A percentile compares a stretch with the other conserved stretches of the same genome.
phyloP scores from a whole-genome alignment of 2,797 vertebrate species.

The Hydrolagus colliei region DNA sequence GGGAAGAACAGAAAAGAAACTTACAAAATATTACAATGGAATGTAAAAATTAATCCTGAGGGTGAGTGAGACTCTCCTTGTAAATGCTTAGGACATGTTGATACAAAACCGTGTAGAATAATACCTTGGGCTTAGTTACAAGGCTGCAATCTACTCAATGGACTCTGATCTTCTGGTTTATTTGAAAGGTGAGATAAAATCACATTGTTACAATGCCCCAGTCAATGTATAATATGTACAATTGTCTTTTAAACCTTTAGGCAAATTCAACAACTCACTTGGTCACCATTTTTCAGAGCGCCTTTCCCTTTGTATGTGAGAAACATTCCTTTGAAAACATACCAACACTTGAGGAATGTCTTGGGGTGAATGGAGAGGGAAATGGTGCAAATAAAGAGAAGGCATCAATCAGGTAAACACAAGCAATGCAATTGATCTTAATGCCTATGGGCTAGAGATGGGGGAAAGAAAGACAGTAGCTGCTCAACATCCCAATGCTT shows the following conservation, averaged over 20 bases:
- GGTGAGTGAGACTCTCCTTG: neutral
- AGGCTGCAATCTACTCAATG: neutral
- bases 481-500: too few species aligned
- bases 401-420: slow-evolving; percentile 7
- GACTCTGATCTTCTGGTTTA: neutral
- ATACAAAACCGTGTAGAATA: neutral
- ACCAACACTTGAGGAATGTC: slow-evolving; percentile 42
- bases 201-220: neutral
- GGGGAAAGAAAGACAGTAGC: too few species aligned
- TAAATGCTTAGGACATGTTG: neutral
- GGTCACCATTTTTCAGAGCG: slow-evolving; percentile 45
- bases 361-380: slow-evolving; percentile 36
- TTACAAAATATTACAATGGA: neutral
- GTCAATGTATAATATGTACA: neutral
- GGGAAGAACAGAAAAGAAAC: neutral
- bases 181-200: neutral
- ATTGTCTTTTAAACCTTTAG: neutral
- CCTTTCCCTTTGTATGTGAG: slow-evolving; percentile 50
- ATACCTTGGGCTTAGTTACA: neutral
- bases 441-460: neutral
- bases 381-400: neutral
- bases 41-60: neutral
- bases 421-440: neutral
- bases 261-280: neutral
- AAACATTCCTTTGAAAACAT: slow-evolving; percentile 41